Evolutionary conservation across 1,140 invertebrate genomes (phyloP).

Genomic region (Pentalonia nigronervosa): DNA sequence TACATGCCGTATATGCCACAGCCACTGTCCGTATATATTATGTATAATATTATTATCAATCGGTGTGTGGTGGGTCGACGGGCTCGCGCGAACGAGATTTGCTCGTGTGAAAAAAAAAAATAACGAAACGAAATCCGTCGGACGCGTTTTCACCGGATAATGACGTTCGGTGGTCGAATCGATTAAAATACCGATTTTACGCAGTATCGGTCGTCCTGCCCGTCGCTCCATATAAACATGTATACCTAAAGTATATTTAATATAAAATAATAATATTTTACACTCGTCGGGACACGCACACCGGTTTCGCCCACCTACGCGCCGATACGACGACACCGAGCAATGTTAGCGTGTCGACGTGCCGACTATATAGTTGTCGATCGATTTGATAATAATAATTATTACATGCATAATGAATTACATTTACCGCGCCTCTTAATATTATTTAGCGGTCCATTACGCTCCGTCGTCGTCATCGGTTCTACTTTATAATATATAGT

Average conservation of each 20-base stretch:
- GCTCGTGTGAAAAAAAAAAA: slow-evolving; percentile 2
- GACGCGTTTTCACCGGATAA: not conserved
- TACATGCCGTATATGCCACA: not conserved
- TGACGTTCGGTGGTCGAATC: slow-evolving; percentile 2
- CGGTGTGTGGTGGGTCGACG: not conserved
- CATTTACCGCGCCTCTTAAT: not conserved
- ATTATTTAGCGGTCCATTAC: slow-evolving; percentile 14
- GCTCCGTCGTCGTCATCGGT: not conserved
- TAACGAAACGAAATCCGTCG: not conserved
- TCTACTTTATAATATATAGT: not conserved
- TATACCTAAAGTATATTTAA: not conserved
- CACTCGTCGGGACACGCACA: not conserved
- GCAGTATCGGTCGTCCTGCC: not conserved
- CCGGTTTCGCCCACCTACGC: slow-evolving; percentile 31
- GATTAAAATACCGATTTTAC: slow-evolving; percentile 49
- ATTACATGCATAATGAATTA: not conserved
- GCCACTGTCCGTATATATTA: not conserved
- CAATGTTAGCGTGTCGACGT: not conserved
- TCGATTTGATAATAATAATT: slow-evolving; percentile 10
- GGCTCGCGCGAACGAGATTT: not conserved
- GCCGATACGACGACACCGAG: not conserved
- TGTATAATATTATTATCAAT: slow-evolving; percentile 17
- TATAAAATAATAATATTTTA: slow-evolving; percentile 4
- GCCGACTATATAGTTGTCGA: slow-evolving; percentile 1
- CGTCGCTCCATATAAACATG: not conserved